Percentiles rank a stretch among this genome's conserved stretches.
Conservation (phyloP, 2,113 vertebrate genomes). For the Hyperopisus bebe region DNA sequence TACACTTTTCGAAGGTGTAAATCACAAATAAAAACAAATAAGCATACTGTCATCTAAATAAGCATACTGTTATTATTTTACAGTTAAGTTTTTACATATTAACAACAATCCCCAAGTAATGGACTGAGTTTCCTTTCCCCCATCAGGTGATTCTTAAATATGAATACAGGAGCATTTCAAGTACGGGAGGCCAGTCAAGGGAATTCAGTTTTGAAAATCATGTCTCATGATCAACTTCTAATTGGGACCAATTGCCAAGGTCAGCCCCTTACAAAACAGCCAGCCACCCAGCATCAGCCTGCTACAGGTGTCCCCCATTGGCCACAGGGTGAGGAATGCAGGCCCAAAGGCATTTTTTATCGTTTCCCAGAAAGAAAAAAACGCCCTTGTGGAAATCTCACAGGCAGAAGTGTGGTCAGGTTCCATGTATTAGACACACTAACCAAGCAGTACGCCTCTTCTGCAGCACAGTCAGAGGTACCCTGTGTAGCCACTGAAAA, state of each 20-base stretch:
- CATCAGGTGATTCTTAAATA: conserved; percentile 22
- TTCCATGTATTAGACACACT: background rate
- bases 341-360: background rate
- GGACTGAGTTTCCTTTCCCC: conserved; percentile 19
- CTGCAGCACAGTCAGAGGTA: background rate
- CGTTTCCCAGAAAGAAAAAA: background rate
- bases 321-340: background rate
- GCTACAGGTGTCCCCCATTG: background rate
- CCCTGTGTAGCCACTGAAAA: background rate
- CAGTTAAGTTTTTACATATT: conserved; percentile 17
- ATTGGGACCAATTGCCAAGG: background rate
- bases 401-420: background rate
- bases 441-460: background rate
- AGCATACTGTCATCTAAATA: background rate
- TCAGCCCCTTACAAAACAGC: background rate
- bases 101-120: conserved; percentile 30
- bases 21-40: background rate
- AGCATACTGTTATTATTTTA: background rate
- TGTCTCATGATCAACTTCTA: background rate
- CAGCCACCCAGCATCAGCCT: background rate
- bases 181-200: conserved; percentile 23
- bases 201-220: conserved; percentile 13
- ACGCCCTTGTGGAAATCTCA: background rate
- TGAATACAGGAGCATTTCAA: conserved; percentile 35
- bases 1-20: background rate